Conservation (phyloP, 2,797 vertebrate genomes). For the Ispidina lecontei region DNA sequence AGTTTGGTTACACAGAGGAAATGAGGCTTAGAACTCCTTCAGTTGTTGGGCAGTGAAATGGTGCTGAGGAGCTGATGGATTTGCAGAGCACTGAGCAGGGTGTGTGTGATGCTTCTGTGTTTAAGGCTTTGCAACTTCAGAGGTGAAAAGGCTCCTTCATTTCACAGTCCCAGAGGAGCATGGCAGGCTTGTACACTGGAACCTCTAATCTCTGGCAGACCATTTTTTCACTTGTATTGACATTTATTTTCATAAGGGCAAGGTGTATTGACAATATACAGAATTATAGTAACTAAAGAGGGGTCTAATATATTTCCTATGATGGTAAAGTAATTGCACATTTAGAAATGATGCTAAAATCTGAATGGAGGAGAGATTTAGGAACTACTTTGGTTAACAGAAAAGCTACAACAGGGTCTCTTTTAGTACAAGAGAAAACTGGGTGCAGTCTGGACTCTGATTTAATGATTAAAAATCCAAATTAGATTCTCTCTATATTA, state of each 20-base stretch:
- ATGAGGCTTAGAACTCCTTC: conserved; percentile 49
- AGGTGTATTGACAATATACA: not conserved
- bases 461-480: conserved; percentile 24
- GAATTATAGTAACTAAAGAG: not conserved
- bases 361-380: not conserved
- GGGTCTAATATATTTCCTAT: not conserved
- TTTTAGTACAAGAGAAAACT: not conserved
- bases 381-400: not conserved
- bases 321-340: not conserved
- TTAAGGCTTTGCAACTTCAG: conserved; percentile 1
- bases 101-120: not conserved
- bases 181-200: not conserved
- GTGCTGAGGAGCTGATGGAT: conserved; percentile 32
- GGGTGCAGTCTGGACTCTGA: not conserved
- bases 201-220: not conserved
- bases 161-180: not conserved
- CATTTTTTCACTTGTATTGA: not conserved
- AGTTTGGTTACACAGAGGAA: conserved; percentile 53
- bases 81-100: conserved; percentile 23
- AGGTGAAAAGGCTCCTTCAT: not conserved
- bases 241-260: not conserved
- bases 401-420: not conserved
- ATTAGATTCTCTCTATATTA: not conserved
- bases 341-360: not conserved
- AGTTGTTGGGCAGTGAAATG: conserved; percentile 16